A percentile compares a stretch with the other conserved stretches of the same genome.
phyloP scores from a whole-genome alignment of 1,140 invertebrate genomes.

The Drosophila auraria region DNA sequence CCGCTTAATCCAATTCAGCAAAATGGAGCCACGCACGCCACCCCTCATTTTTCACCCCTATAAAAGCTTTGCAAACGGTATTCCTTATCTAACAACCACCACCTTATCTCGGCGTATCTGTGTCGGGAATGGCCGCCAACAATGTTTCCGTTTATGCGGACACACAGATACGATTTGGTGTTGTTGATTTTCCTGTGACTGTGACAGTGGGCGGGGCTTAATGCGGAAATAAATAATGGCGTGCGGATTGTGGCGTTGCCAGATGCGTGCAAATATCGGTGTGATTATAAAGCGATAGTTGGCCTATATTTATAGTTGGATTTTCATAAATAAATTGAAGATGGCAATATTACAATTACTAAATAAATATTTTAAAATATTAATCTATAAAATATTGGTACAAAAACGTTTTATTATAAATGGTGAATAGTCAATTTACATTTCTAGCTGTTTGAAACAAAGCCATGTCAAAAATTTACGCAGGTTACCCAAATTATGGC shows the following conservation, averaged over 20 bases:
- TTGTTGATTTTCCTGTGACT: not conserved
- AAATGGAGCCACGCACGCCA: slow-evolving; percentile 64
- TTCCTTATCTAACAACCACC: slow-evolving; percentile 39
- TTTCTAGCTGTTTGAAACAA: too few relatives aligned
- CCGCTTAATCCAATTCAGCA: slow-evolving; percentile 66
- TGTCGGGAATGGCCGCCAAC: slow-evolving; percentile 33
- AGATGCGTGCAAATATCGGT: slow-evolving; percentile 10
- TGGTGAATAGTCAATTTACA: too few relatives aligned
- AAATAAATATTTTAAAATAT: too few relatives aligned
- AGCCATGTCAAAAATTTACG: too few relatives aligned
- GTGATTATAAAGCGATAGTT: not conserved
- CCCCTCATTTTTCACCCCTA: slow-evolving; percentile 11
- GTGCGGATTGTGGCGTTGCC: slow-evolving; percentile 31
- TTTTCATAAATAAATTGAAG: not conserved
- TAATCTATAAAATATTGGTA: too few relatives aligned
- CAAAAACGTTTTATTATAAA: too few relatives aligned
- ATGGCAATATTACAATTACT: too few relatives aligned
- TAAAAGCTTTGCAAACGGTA: not conserved
- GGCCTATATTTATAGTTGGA: not conserved
- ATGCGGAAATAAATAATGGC: slow-evolving; percentile 25
- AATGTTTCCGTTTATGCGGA: slow-evolving; percentile 54
- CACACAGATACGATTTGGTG: slow-evolving; percentile 51
- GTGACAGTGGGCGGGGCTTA: slow-evolving; percentile 50
- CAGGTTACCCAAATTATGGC: too few relatives aligned
- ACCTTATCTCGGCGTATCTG: slow-evolving; percentile 17